Evolutionary conservation across 2,888 invertebrate genomes (phyloP), one percentile per base, ranked within the genome.

Genomic region (Listrodromus nycthemerus): DNA sequence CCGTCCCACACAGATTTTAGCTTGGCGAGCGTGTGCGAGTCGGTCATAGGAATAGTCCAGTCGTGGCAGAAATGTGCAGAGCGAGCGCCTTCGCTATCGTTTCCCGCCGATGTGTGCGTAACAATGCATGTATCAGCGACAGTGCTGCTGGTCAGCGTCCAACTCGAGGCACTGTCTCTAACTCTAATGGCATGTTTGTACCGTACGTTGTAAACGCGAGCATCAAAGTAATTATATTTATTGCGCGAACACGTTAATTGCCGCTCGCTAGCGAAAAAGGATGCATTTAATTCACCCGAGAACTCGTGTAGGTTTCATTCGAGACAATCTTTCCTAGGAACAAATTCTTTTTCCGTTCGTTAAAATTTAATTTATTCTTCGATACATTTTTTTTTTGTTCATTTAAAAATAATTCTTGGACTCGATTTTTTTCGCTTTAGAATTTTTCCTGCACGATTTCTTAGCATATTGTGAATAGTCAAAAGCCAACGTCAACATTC

Each of bases 41-140:
- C 73, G 37, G 75, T 84, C 48, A 71, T 75, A 75, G 78, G 70
- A 65, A 81, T 78, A 70, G 78, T 71, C 58, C 79, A 55, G 79
- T 45, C 65, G 37, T 4, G 16, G 21, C 16, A 24, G 16, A 58
- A 27, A 58, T 16, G 24, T n/a, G 27, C 27, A 30, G 16, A 30
- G 58, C 58, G 27, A 24, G n/a, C 58, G 24, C 58, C 27, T 16
- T 58, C 6, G 21, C 55, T 55, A 21, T 55, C 10, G 10, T 30
- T 10, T 52, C 52, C 3, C 55, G 13, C 8, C 55, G 24, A 55
- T 55, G 55, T 55, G 19, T 55, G 55, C 24, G 55, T 55, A 21
- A 24, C 19, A 55, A 55, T 55, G 21, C 8, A 55, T 55, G 55
- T 55, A 13, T 55, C 19, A 10, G 55, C 55, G 55, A 55, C 55